Percentiles rank a stretch among this genome's conserved stretches.
Evolutionary conservation across 2,113 vertebrate species (phyloP).

Genomic region (Eleginops maclovinus): DNA sequence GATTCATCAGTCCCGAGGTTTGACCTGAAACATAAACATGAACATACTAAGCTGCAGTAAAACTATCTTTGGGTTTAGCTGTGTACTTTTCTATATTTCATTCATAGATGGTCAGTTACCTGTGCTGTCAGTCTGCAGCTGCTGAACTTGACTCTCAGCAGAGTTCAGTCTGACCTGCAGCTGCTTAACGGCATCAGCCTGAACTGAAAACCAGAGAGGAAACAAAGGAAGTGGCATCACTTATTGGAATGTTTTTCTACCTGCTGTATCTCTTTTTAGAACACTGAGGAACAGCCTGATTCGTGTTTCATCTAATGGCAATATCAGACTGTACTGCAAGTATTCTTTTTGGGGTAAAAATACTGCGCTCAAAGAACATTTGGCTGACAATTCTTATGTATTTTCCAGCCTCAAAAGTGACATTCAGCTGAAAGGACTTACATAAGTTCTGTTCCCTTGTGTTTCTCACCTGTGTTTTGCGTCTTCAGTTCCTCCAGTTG

Average conservation of each 20-base stretch:
- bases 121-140: neutral
- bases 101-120: neutral
- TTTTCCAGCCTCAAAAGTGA: no score
- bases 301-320: no score
- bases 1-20: neutral
- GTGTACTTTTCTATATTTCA: neutral
- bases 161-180: slow-evolving; percentile 5
- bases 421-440: no score
- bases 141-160: neutral
- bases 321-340: neutral
- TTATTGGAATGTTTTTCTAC: neutral
- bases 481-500: neutral
- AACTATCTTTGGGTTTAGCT: neutral
- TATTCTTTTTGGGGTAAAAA: neutral
- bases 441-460: no score
- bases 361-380: neutral
- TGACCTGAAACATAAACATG: slow-evolving; percentile 30
- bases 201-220: slow-evolving; percentile 5
- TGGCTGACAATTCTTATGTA: neutral
- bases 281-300: neutral
- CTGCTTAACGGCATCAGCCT: neutral
- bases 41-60: neutral
- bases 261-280: no score
- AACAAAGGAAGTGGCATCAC: neutral
- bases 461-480: neutral